Base-by-base conservation (phyloP, 2,797 vertebrate species). In the Saxicola maurus region DNA sequence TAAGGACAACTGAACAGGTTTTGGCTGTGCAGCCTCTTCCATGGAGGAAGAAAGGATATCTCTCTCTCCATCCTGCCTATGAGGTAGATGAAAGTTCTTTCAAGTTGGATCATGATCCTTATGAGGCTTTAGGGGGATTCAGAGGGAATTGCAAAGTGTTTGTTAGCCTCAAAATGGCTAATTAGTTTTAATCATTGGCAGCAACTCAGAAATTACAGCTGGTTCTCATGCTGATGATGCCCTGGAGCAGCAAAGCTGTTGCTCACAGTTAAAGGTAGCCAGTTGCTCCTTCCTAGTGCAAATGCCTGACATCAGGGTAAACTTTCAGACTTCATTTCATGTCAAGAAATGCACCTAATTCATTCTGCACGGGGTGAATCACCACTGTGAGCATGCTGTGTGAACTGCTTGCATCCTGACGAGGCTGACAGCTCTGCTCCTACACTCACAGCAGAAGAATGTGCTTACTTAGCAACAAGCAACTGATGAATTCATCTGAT, bases 401-500 rank as follows among this genome's bases (percentile, higher is more conserved):
- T 38, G 62, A 53, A 11, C 59, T 65, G 72, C 46, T 31, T 56
- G 60, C 52, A 21, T 35, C 82, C 72, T 52, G 27, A 69, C 4
- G 0, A 68, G 85, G 69, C 64, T 76, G 62, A 51, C 13, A 46
- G 69, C 52, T 82, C 62, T 68, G 87, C 62, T 94, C 40, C 53
- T 74, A 38, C 71, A 56, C 49, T 46, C 82, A 57, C 60, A 40
- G 55, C 35, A 60, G 52, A 87, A 80, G 38, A 61, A 77, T 37
- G 55, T 59, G 82, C 93, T 86, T 78, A 78, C 76, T 90, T 83
- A 81, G 71, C 76, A 89, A 64, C 66, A 64, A 86, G 86, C 61
- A 94, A 74, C 52, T 87, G 87, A 93, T 86, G 89, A 95, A 96
- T 94, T 94, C 73, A 93, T 92, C 93, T 74, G 67, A 87, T 91